Conservation (phyloP, 2,113 vertebrate genomes). For the Aix galericulata region DNA sequence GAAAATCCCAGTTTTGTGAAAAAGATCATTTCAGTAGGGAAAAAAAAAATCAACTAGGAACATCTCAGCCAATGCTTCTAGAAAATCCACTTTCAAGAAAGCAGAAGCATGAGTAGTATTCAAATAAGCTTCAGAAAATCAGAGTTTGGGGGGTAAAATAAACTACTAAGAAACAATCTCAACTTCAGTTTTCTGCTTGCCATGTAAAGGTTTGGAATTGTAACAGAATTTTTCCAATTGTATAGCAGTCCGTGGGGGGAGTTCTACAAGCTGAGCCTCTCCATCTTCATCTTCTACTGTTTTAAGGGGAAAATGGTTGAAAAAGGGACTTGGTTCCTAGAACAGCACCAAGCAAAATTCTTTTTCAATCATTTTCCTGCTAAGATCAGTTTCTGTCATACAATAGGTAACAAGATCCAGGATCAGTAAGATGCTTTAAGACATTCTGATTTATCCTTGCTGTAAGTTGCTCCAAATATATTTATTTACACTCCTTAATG, state of each 20-base stretch:
- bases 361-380: too few relatives aligned
- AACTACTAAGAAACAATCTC: neutral
- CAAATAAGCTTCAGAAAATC: neutral
- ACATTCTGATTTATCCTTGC: neutral
- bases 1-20: neutral
- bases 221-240: neutral
- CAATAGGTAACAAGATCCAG: neutral
- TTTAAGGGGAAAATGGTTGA: neutral
- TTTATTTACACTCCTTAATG: neutral
- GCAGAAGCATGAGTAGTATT: neutral
- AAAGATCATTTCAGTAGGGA: neutral
- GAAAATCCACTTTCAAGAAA: neutral
- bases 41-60: neutral
- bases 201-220: neutral
- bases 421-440: neutral
- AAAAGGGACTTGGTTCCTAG: neutral
- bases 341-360: too few relatives aligned
- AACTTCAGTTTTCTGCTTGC: neutral
- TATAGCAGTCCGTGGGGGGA: neutral
- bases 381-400: neutral
- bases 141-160: neutral
- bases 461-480: too few relatives aligned
- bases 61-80: neutral
- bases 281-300: neutral
- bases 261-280: neutral